Conservation (phyloP, 1,140 invertebrate species). For the Cyrtorhinus lividipennis region DNA sequence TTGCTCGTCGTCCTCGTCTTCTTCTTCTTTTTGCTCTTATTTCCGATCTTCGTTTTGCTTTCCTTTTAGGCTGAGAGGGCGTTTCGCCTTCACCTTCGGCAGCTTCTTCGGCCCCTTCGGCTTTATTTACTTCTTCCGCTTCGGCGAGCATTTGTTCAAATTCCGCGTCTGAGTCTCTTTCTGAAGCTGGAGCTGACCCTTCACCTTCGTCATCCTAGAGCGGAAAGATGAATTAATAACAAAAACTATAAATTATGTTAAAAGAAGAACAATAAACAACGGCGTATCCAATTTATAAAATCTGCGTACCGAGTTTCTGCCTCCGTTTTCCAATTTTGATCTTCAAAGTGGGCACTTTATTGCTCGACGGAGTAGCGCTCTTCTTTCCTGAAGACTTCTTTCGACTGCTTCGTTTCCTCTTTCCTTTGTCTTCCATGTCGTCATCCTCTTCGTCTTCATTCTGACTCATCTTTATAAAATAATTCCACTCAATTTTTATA, state of each 20-base stretch:
- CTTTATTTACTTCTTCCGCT: conserved; percentile 56
- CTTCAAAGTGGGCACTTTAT: conserved; percentile 85
- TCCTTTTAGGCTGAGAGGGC: conserved; percentile 47
- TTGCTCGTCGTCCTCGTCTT: conserved; percentile 73
- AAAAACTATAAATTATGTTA: conserved; percentile 10
- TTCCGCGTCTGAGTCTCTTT: conserved; percentile 81
- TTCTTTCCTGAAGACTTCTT: conserved; percentile 20
- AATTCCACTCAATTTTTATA: not conserved
- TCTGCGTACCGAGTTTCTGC: conserved; percentile 58
- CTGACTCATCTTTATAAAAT: not conserved
- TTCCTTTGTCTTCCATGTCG: conserved; percentile 33
- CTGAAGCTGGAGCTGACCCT: conserved; percentile 40
- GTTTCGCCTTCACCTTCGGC: conserved; percentile 33
- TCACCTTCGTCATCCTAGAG: conserved; percentile 64
- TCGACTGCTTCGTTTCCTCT: conserved; percentile 26
- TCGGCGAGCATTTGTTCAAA: conserved; percentile 90
- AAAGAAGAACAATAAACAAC: conserved; percentile 10
- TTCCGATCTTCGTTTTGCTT: conserved; percentile 87
- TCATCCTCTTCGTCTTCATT: conserved; percentile 57
- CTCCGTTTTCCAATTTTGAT: conserved; percentile 88
- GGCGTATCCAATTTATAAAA: not conserved
- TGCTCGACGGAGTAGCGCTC: conserved; percentile 28
- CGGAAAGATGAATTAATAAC: conserved; percentile 8
- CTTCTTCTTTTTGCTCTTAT: conserved; percentile 83
- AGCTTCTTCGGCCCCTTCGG: conserved; percentile 31